phyloP scores from a whole-genome alignment of 2,888 invertebrate species.

The Schizaphis graminum region DNA sequence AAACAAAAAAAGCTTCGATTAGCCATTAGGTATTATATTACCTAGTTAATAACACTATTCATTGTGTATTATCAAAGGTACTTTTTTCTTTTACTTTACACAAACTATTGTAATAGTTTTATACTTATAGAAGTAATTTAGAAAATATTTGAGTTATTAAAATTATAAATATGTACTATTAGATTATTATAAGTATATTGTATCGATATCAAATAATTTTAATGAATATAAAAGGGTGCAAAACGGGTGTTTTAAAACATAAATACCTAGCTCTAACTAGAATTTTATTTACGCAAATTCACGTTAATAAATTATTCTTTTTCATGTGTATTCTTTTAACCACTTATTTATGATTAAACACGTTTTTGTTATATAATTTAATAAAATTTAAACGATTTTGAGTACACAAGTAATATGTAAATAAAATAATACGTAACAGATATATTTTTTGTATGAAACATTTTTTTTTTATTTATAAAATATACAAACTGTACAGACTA shows the following conservation, averaged over 20 bases:
- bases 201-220: not conserved
- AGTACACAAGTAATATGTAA: not conserved
- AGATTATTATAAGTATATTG: not conserved
- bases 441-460: not conserved
- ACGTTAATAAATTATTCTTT: not conserved
- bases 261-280: not conserved
- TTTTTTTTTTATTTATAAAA: not conserved
- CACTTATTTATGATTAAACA: constrained; percentile 14
- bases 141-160: no score
- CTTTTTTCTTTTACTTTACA: not conserved
- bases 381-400: not conserved
- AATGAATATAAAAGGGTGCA: not conserved
- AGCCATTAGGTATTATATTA: no score
- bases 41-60: not conserved
- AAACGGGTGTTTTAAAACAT: not conserved
- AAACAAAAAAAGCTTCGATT: not conserved
- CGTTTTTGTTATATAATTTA: constrained; percentile 13
- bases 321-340: not conserved
- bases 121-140: no score
- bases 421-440: not conserved
- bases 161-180: no score
- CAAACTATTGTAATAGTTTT: not conserved
- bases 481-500: not conserved
- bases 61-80: not conserved
- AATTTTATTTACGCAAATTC: constrained; percentile 1